phyloP scores from a whole-genome alignment of 2,113 vertebrate genomes.

The Hystrix brachyura region DNA sequence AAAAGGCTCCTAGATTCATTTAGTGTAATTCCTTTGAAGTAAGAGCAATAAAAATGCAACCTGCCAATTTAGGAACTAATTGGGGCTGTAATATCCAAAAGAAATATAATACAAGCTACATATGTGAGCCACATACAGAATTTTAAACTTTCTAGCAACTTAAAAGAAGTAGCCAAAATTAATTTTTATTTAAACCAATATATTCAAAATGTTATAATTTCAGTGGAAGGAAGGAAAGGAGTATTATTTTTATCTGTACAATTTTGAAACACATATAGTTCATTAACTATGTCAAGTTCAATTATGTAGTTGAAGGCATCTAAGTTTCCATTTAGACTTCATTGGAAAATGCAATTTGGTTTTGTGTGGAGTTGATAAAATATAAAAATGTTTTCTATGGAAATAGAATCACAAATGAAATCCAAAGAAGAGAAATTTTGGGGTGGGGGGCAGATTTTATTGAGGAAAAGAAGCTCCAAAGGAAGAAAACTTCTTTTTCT shows the following conservation, averaged over 20 bases:
- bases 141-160: conserved; percentile 8
- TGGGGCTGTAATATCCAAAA: background rate
- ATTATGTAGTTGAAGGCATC: background rate
- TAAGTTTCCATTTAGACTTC: conserved; percentile 42
- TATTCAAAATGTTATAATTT: conserved; percentile 46
- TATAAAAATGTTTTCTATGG: conserved; percentile 34
- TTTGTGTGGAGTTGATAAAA: conserved; percentile 36
- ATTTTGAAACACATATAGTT: conserved; percentile 8
- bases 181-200: conserved; percentile 22
- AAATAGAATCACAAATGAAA: conserved; percentile 4
- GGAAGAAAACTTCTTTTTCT: background rate
- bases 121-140: background rate
- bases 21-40: conserved; percentile 20
- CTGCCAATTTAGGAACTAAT: background rate
- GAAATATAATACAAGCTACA: conserved; percentile 34
- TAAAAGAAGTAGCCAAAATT: background rate
- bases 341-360: conserved; percentile 32
- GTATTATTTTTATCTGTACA: background rate
- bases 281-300: background rate
- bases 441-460: background rate
- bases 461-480: background rate
- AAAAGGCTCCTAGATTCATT: conserved; percentile 7
- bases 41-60: conserved; percentile 27
- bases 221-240: background rate
- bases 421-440: background rate